These are phyloP conservation scores for Drosophila repletoides DNA, from an alignment of 1,140 invertebrate genomes.

Conservation along the genomic window DNA sequence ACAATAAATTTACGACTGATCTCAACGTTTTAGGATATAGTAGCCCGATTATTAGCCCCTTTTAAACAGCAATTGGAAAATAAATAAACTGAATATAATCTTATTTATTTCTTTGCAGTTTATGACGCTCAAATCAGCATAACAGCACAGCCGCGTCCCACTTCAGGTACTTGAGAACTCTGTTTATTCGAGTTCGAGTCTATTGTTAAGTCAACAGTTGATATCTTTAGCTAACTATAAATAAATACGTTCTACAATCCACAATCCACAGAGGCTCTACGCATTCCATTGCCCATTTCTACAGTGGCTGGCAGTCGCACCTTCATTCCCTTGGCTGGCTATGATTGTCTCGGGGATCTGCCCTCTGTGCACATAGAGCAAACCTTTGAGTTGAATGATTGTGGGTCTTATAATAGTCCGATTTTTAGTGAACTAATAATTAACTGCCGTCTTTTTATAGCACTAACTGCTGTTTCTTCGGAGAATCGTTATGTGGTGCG, in stretches of 20 bases:
- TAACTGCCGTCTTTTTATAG: too few relatives aligned
- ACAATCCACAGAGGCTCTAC: slow-evolving; percentile 27
- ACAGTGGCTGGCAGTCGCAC: slow-evolving; percentile 62
- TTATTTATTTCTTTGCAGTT: slow-evolving; percentile 47
- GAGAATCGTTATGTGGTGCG: slow-evolving; percentile 87
- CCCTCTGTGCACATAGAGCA: slow-evolving; percentile 82
- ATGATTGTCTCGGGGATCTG: slow-evolving; percentile 71
- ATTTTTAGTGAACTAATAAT: too few relatives aligned
- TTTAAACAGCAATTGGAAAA: too few relatives aligned
- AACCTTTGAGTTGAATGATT: slow-evolving; percentile 77
- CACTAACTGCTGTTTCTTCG: slow-evolving; percentile 82
- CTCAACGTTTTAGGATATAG: too few relatives aligned
- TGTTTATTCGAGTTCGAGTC: too few relatives aligned
- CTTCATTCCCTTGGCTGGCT: slow-evolving; percentile 72
- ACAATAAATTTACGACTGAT: too few relatives aligned
- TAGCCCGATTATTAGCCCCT: too few relatives aligned
- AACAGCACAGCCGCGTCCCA: slow-evolving; percentile 63
- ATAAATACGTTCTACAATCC: too few relatives aligned
- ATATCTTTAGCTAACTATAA: too few relatives aligned
- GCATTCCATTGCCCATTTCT: slow-evolving; percentile 71
- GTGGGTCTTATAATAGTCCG: too few relatives aligned
- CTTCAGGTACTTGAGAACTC: slow-evolving; percentile 1
- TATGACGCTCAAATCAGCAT: slow-evolving; percentile 71
- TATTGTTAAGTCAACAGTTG: too few relatives aligned
- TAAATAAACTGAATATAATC: too few relatives aligned